Evolutionary conservation across 2,888 invertebrate species (phyloP), one percentile per base, ranked within the genome.

Genomic region (Atethmia centrago): DNA sequence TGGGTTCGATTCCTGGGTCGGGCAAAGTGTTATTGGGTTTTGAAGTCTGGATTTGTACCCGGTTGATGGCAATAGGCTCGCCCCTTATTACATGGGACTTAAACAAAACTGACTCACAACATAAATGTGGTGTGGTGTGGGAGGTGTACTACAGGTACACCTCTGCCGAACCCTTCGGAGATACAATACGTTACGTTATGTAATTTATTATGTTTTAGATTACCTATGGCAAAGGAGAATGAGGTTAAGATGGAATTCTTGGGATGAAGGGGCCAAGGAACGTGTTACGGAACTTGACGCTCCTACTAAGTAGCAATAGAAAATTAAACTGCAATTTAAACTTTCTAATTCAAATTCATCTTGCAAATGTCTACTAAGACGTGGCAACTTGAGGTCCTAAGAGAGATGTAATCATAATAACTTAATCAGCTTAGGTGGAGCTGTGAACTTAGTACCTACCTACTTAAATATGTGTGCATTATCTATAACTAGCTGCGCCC

Each of bases 321-420:
- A 72, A 72, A 65, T 79, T 79, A 63, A 79, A 65, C 14, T 45
- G 51, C 47, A 61, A 74, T 74, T 79, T 72, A 47, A 79, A 79
- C 51, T 79, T 73, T 31, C 56, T 62, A 79, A 65, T 69, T 65
- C n/a, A n/a, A n/a, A n/a, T 49, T 65, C 65, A 56, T 47, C 56
- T 25, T 51, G 49, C 1, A 12, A 49, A 42, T 62, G 65, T 65
- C 21, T 21, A 10, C 31, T 51, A 36, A 56, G 55, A 62, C 51
- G 25, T 47, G 16, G 40, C 45, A 56, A 51, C 36, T 47, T 56
- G 1, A 42, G 4, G 40, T 62, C 74, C 61, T 62, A 1, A 14
- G 73, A 62, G 69, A 73, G 65, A 53, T 45, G 5, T 53, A 47
- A 40, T 25, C 19, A 51, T 74, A 25, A 62, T 51, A 31, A 25